Percentiles rank a stretch among this genome's conserved stretches.
These are phyloP conservation scores for Drosophila rhopaloa DNA, from an alignment of 1,140 invertebrate genomes.

Conservation along the genomic window DNA sequence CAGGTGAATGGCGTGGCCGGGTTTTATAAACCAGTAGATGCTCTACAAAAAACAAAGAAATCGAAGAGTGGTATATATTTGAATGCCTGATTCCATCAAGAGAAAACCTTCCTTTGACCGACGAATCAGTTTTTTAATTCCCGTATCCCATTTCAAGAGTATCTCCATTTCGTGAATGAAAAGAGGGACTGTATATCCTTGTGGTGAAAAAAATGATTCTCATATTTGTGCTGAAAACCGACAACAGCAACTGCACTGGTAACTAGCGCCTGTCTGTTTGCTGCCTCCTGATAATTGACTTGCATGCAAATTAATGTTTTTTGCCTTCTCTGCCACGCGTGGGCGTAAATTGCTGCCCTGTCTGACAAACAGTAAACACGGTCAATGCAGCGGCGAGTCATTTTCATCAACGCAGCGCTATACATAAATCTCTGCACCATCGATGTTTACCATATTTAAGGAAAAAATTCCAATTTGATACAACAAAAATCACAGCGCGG, in stretches of 20 bases:
- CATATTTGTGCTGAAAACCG: conserved; percentile 48
- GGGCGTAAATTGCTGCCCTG: conserved; percentile 61
- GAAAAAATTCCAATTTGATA: conserved; percentile 54
- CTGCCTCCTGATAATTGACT: conserved; percentile 72
- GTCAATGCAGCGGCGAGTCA: conserved; percentile 32
- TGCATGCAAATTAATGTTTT: conserved; percentile 80
- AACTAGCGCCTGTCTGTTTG: conserved; percentile 34
- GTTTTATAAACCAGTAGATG: background rate
- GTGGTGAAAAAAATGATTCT: conserved; percentile 47
- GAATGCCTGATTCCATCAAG: background rate
- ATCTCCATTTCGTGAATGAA: conserved; percentile 11
- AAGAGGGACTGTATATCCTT: background rate
- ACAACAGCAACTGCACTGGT: conserved; percentile 10
- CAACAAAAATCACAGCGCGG: conserved; percentile 44
- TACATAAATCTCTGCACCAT: conserved; percentile 51
- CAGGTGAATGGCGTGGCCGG: background rate
- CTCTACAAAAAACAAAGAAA: background rate
- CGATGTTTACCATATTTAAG: conserved; percentile 59
- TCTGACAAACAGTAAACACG: conserved; percentile 66
- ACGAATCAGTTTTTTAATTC: background rate
- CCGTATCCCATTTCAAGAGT: conserved; percentile 5
- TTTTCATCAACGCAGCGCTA: conserved; percentile 52
- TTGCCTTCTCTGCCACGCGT: conserved; percentile 25
- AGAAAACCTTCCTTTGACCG: background rate
- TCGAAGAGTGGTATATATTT: background rate